Evolutionary conservation across 2,797 vertebrate species (phyloP).

Genomic region (Phataginus tetradactyla): DNA sequence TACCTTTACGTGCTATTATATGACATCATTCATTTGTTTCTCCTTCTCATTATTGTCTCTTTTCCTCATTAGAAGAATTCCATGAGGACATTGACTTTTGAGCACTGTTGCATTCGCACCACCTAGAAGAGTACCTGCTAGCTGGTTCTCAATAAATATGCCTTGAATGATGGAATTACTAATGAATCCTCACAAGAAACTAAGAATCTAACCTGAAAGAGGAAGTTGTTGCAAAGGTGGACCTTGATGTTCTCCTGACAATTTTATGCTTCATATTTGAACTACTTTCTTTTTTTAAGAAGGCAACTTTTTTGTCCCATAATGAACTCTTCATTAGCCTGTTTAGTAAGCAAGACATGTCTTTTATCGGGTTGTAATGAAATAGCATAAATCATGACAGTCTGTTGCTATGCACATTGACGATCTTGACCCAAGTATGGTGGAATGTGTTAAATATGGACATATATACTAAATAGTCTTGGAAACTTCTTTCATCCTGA

Average conservation of each 20-base stretch:
- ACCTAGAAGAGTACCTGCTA: not conserved
- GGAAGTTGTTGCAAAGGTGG: not conserved
- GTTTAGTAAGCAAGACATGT: not conserved
- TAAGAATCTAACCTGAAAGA: not conserved
- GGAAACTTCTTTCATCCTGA: not conserved
- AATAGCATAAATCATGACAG: not conserved
- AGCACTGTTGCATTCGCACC: not conserved
- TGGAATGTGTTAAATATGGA: not conserved
- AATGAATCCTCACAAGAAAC: not conserved
- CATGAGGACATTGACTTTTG: not conserved
- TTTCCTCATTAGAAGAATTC: not conserved
- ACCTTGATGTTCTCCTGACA: not conserved
- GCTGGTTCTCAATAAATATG: not conserved
- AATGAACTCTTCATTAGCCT: not conserved
- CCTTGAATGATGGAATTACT: not conserved
- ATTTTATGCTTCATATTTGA: not conserved
- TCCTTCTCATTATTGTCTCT: not conserved
- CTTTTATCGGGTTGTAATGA: not conserved
- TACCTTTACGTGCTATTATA: not conserved
- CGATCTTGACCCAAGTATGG: not conserved
- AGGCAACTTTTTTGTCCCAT: not conserved
- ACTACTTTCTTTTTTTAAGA: not conserved
- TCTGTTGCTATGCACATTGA: not conserved
- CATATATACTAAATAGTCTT: not conserved
- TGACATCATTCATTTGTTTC: not conserved